Conservation (phyloP, 2,888 invertebrate species). For the Bibio marci region DNA sequence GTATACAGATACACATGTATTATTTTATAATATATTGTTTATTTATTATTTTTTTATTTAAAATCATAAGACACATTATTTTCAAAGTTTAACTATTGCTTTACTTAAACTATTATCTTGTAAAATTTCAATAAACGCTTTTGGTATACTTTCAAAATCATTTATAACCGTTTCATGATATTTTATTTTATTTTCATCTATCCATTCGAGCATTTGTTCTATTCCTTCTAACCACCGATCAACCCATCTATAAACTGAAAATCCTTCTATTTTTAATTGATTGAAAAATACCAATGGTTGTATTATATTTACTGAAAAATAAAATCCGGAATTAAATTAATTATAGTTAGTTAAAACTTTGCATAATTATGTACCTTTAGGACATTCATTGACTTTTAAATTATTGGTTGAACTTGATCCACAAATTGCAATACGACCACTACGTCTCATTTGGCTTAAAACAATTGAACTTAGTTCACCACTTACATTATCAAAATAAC, state of each 20-base stretch:
- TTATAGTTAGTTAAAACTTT: too few relatives aligned
- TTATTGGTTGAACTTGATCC: slow-evolving; percentile 55
- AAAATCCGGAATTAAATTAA: too few relatives aligned
- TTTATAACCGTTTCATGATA: too few relatives aligned
- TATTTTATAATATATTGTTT: too few relatives aligned
- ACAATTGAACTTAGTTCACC: slow-evolving; percentile 50
- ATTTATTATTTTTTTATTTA: too few relatives aligned
- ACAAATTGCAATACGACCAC: slow-evolving; percentile 49
- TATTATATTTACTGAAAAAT: slow-evolving; percentile 9
- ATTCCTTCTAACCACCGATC: slow-evolving; percentile 7
- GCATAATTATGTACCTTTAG: slow-evolving; percentile 13
- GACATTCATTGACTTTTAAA: slow-evolving; percentile 27
- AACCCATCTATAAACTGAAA: slow-evolving; percentile 2
- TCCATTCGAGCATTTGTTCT: neutral
- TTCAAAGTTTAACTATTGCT: too few relatives aligned
- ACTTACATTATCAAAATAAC: slow-evolving; percentile 19
- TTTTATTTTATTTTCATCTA: too few relatives aligned
- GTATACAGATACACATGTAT: too few relatives aligned
- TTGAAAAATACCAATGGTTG: neutral
- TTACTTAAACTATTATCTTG: too few relatives aligned
- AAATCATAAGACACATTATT: too few relatives aligned
- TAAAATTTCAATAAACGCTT: too few relatives aligned
- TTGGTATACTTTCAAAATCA: too few relatives aligned
- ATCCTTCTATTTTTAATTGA: neutral
- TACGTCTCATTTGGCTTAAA: slow-evolving; percentile 43